Evolutionary conservation across 2,888 invertebrate species (phyloP).

Genomic region (Arge pagana): DNA sequence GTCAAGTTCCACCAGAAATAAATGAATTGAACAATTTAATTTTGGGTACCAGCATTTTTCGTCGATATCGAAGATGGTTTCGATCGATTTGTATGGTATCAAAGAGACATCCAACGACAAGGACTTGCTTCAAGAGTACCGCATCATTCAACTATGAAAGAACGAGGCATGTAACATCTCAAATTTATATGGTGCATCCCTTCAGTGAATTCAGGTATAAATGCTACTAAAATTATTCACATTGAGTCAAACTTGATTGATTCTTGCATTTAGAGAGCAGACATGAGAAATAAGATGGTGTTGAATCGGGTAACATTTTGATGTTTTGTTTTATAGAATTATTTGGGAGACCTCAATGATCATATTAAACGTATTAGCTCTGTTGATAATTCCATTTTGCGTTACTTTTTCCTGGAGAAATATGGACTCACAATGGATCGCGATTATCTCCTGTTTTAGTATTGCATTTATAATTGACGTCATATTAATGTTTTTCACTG

Average conservation of each 20-base stretch:
- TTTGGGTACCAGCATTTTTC: conserved; percentile 25
- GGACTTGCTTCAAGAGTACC: conserved; percentile 47
- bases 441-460: conserved; percentile 39
- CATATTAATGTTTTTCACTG: conserved; percentile 50
- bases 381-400: conserved; percentile 47
- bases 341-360: conserved; percentile 53
- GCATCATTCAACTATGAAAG: conserved; percentile 52
- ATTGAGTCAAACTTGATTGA: too few relatives aligned
- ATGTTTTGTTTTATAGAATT: conserved; percentile 39
- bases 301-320: conserved; percentile 2
- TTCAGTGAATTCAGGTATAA: conserved; percentile 55
- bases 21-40: conserved; percentile 33
- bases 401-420: conserved; percentile 44
- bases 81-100: conserved; percentile 37
- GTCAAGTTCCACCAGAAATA: conserved; percentile 29
- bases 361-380: conserved; percentile 39
- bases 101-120: conserved; percentile 39
- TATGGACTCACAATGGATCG: conserved; percentile 31
- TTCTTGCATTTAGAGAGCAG: too few relatives aligned
- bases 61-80: conserved; percentile 38
- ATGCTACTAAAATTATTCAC: too few relatives aligned
- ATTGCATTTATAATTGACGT: conserved; percentile 46
- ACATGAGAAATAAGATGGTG: neutral
- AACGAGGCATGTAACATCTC: conserved; percentile 45
- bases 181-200: conserved; percentile 55